Base-by-base conservation (phyloP, 2,888 invertebrate species). In the Drosophila mettleri region DNA sequence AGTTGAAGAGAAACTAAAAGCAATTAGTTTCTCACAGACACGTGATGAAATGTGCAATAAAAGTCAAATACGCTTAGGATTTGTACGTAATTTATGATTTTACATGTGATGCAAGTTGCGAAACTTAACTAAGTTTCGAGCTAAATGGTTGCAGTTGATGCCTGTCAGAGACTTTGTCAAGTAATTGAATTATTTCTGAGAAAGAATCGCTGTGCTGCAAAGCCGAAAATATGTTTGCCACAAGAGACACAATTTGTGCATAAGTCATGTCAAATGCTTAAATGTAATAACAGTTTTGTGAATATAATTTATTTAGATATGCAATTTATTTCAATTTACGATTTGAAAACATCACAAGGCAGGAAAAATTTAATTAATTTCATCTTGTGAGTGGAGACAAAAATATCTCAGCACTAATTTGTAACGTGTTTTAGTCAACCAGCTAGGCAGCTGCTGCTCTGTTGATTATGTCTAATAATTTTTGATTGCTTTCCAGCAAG, bases 381-480 rank as follows among this genome's bases (percentile, higher is more conserved):
- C 34, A 29, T 59, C 20, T 24, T 49, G 2, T 14, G n/a, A 36
- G 36, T 38, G 34, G 29, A 53, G 45, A 43, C 29, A 53, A 58
- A 57, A 60, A 57, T 62, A 52, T 58, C 52, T 70, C 41, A n/a
- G 36, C 45, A 57, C 27, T 61, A 64, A 69, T 71, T 74, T 55
- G 55, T 16, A 18, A 36, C 14, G 48, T 43, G 31, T 33, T 41
- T 43, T 2, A 34, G n/a, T 8, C 14, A 18, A 22, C n/a, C 41
- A 22, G 41, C 5, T 22, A n/a, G 14, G 22, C 22, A 49, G 46
- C 54, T 43, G 4, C 16, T 27, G 20, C n/a, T 49, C 33, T 62
- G 65, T 58, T 69, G 69, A 59, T 75, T 73, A 65, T 60, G 45
- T 68, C 53, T 22, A 74, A 78, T 71, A 67, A 70, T 62, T 67